These are phyloP conservation scores for Caenorhabditis japonica DNA, from an alignment of 2,888 invertebrate species.

Conservation along the genomic window DNA sequence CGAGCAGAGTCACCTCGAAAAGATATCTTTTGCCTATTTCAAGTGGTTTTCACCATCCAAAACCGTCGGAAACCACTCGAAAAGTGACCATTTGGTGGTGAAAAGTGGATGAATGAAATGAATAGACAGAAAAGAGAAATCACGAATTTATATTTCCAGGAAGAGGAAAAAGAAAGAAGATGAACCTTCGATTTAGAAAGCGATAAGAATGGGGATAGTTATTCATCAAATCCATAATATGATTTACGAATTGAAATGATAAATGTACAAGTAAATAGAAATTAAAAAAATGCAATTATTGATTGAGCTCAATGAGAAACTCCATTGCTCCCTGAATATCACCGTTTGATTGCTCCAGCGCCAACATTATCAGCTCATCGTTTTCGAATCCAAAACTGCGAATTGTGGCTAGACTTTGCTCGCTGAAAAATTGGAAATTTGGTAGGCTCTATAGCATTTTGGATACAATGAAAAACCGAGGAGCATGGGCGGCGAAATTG, in stretches of 20 bases:
- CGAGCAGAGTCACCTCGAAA: too few relatives aligned
- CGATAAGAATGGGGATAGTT: too few relatives aligned
- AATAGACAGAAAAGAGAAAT: not conserved
- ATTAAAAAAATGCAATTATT: not conserved
- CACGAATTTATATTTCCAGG: too few relatives aligned
- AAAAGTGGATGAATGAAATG: not conserved
- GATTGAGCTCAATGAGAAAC: slow-evolving; percentile 38
- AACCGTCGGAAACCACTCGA: slow-evolving; percentile 14
- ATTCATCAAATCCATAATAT: too few relatives aligned
- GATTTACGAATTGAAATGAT: not conserved
- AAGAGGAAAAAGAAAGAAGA: too few relatives aligned
- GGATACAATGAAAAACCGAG: not conserved
- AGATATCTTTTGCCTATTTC: slow-evolving; percentile 18
- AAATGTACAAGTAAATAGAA: not conserved
- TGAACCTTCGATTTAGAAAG: too few relatives aligned
- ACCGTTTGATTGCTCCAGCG: slow-evolving; percentile 34
- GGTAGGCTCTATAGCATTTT: not conserved
- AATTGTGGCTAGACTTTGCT: slow-evolving; percentile 12
- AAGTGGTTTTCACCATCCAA: slow-evolving; percentile 32
- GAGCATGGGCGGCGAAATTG: too few relatives aligned
- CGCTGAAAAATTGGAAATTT: slow-evolving; percentile 2
- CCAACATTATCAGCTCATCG: slow-evolving; percentile 23
- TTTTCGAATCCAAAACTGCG: slow-evolving; percentile 44
- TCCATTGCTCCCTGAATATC: slow-evolving; percentile 39
- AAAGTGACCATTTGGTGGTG: slow-evolving; percentile 18